These are phyloP conservation scores for Dendronephthya gigantea DNA, from an alignment of 64 coral and sea anemone genomes.

Conservation along the genomic window DNA sequence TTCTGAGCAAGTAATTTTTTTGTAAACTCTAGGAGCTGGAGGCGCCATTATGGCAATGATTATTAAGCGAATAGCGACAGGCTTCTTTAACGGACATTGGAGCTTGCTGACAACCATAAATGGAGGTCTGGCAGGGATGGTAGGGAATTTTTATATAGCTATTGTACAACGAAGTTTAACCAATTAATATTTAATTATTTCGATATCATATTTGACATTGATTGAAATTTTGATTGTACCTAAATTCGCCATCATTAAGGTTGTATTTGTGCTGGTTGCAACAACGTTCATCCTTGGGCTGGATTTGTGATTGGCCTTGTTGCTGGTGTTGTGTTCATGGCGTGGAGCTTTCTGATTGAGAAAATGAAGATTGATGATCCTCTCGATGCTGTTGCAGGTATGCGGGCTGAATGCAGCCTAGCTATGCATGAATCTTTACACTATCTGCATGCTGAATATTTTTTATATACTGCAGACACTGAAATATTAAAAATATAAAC, in stretches of 20 bases:
- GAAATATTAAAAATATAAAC: too few relatives aligned
- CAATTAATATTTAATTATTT: too few relatives aligned
- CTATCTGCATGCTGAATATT: too few relatives aligned
- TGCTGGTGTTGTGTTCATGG: neutral
- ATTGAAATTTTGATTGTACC: too few relatives aligned
- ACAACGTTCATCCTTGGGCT: conserved; percentile 1
- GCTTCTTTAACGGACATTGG: conserved; percentile 57
- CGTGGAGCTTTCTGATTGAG: neutral
- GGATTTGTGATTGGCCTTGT: neutral
- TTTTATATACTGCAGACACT: too few relatives aligned
- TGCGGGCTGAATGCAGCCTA: too few relatives aligned
- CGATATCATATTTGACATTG: too few relatives aligned
- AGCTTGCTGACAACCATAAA: conserved; percentile 76
- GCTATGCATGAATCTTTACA: too few relatives aligned
- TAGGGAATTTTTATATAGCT: conserved; percentile 1
- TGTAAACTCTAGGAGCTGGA: conserved; percentile 22
- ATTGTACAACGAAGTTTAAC: neutral
- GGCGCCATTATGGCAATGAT: conserved; percentile 46
- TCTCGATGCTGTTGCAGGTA: conserved; percentile 1
- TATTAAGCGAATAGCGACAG: conserved; percentile 31
- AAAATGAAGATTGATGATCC: neutral
- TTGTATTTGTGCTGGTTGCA: conserved; percentile 68
- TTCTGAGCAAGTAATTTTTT: neutral
- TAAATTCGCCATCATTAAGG: conserved; percentile 23
- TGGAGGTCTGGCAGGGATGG: conserved; percentile 79